Evolutionary conservation across 2,888 invertebrate species (phyloP).

Genomic region (Xestobium rufovillosum): DNA sequence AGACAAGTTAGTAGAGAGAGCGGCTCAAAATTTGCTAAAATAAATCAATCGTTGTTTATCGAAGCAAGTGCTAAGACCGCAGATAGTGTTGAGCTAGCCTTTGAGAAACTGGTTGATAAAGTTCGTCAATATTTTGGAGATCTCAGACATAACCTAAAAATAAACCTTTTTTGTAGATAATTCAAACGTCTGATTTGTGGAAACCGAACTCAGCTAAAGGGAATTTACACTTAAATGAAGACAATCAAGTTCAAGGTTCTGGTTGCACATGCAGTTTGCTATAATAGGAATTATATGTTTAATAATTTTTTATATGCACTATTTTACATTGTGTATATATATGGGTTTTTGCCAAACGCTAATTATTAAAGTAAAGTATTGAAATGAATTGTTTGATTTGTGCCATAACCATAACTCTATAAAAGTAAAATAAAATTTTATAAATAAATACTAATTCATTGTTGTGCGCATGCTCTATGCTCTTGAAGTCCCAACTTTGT

Average conservation of each 20-base stretch:
- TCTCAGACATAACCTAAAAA: too few species aligned
- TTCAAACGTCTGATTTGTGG: conserved; percentile 88
- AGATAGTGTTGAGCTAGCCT: conserved; percentile 90
- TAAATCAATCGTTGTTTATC: conserved; percentile 92
- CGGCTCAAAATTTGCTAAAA: conserved; percentile 89
- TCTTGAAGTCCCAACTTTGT: too few species aligned
- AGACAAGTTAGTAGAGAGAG: conserved; percentile 84
- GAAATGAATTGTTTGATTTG: too few species aligned
- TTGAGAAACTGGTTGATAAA: conserved; percentile 97
- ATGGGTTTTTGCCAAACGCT: too few species aligned
- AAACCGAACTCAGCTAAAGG: conserved; percentile 44
- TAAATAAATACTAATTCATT: too few species aligned
- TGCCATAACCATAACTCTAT: too few species aligned
- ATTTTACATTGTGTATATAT: too few species aligned
- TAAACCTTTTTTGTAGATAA: conserved; percentile 77
- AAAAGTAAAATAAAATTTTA: too few species aligned
- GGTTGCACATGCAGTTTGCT: conserved; percentile 36
- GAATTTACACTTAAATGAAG: conserved; percentile 34
- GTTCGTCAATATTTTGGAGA: conserved; percentile 45
- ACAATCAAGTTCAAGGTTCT: conserved; percentile 32
- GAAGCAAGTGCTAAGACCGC: conserved; percentile 97
- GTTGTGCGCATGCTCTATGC: too few species aligned
- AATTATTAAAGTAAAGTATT: too few species aligned
- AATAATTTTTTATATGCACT: too few species aligned
- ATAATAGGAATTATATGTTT: too few species aligned